Conservation (phyloP, 2,888 invertebrate species). For the Lasioglossum oenotherae region DNA sequence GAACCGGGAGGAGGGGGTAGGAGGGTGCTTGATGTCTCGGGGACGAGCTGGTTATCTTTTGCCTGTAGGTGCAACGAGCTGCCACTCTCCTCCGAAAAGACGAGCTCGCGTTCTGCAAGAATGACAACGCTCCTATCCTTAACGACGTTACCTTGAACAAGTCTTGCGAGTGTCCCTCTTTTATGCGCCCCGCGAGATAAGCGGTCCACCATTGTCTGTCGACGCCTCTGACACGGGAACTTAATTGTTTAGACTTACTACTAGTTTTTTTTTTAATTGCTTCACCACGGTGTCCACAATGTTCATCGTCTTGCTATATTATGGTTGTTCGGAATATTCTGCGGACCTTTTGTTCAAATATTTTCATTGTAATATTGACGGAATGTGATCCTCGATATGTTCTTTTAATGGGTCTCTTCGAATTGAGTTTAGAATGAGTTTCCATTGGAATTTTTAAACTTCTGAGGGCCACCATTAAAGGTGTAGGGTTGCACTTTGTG, state of each 20-base stretch:
- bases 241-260: slow-evolving; percentile 13
- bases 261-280: background rate
- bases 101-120: slow-evolving; percentile 63
- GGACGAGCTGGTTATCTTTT: slow-evolving; percentile 73
- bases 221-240: background rate
- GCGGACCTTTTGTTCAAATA: background rate
- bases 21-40: slow-evolving; percentile 67
- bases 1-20: slow-evolving; percentile 46
- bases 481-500: background rate
- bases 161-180: slow-evolving; percentile 38
- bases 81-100: slow-evolving; percentile 47
- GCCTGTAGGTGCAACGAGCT: slow-evolving; percentile 69
- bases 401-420: background rate
- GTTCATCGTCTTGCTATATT: background rate
- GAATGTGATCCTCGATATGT: background rate
- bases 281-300: background rate
- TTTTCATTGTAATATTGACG: background rate
- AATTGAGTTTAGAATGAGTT: background rate
- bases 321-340: background rate
- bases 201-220: slow-evolving; percentile 23
- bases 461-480: background rate
- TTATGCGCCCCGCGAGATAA: slow-evolving; percentile 41
- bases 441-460: background rate
- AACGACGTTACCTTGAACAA: slow-evolving; percentile 52
- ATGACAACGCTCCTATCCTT: slow-evolving; percentile 62